A percentile compares a stretch with the other conserved stretches of the same genome.
Evolutionary conservation across 2,113 vertebrate species (phyloP).

Genomic region (Prionailurus viverrinus): DNA sequence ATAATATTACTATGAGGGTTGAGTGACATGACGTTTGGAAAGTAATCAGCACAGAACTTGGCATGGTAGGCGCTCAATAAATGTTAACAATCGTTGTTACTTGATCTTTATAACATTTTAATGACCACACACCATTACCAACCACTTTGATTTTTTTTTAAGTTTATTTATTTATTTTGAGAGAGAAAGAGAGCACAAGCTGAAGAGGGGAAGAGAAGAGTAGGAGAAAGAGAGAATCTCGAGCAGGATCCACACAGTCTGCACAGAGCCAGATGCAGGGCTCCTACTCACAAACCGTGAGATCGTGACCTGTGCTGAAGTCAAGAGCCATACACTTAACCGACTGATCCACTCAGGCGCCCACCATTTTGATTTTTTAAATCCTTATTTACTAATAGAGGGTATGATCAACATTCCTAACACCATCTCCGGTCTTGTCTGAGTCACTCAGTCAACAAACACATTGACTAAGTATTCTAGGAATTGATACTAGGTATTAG

Average conservation of each 20-base stretch:
- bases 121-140: neutral
- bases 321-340: too few relatives aligned
- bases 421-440: neutral
- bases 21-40: neutral
- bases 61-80: neutral
- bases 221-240: too few relatives aligned
- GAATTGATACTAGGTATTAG: neutral
- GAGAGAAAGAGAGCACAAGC: too few relatives aligned
- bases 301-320: too few relatives aligned
- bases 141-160: neutral
- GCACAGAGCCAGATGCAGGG: too few relatives aligned
- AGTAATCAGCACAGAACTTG: conserved; percentile 35
- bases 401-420: neutral
- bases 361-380: neutral
- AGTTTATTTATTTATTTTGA: too few relatives aligned
- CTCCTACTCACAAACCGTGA: too few relatives aligned
- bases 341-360: too few relatives aligned
- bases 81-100: neutral
- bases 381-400: neutral
- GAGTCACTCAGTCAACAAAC: conserved; percentile 36
- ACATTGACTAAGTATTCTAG: neutral
- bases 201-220: too few relatives aligned
- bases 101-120: conserved; percentile 41
- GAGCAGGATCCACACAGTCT: too few relatives aligned
- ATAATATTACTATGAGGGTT: neutral